A percentile compares a stretch with the other conserved stretches of the same genome.
Conservation (phyloP, 2,113 vertebrate genomes). For the Corydoras maculifer region DNA sequence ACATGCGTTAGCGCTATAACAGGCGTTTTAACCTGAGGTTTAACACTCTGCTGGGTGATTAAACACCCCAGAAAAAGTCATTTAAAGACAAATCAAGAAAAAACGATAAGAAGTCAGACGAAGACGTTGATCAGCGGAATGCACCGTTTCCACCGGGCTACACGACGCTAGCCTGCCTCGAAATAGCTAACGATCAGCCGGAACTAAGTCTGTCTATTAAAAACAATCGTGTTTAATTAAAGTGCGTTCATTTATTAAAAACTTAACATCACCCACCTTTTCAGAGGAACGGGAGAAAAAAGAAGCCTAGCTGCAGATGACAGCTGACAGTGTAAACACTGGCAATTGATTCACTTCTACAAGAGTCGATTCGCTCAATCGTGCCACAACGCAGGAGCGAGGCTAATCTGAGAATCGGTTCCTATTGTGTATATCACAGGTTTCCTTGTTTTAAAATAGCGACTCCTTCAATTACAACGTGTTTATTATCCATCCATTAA, state of each 20-base stretch:
- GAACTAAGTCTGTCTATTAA: too few species aligned
- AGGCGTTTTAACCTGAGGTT: too few species aligned
- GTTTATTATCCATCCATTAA: too few species aligned
- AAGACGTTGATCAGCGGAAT: neutral
- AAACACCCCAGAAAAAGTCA: too few species aligned
- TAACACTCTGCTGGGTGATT: too few species aligned
- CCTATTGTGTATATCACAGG: neutral
- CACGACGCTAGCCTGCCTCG: neutral
- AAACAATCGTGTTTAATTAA: too few species aligned
- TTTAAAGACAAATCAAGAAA: too few species aligned
- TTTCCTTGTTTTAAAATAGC: neutral
- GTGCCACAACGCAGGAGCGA: neutral
- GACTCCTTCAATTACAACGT: too few species aligned
- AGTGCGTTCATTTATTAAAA: too few species aligned
- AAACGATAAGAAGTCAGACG: too few species aligned
- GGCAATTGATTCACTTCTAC: slow-evolving; percentile 8
- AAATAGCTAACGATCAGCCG: neutral
- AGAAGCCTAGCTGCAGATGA: neutral
- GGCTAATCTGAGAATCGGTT: neutral
- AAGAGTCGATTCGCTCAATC: slow-evolving; percentile 24
- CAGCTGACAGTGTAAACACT: slow-evolving; percentile 39
- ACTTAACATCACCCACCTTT: slow-evolving; percentile 24
- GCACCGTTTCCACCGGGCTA: neutral
- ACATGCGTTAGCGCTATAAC: too few species aligned
- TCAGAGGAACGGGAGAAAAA: slow-evolving; percentile 20